Conservation (phyloP, 37 sponge, comb jelly and placozoan species). For the Corticium candelabrum region DNA sequence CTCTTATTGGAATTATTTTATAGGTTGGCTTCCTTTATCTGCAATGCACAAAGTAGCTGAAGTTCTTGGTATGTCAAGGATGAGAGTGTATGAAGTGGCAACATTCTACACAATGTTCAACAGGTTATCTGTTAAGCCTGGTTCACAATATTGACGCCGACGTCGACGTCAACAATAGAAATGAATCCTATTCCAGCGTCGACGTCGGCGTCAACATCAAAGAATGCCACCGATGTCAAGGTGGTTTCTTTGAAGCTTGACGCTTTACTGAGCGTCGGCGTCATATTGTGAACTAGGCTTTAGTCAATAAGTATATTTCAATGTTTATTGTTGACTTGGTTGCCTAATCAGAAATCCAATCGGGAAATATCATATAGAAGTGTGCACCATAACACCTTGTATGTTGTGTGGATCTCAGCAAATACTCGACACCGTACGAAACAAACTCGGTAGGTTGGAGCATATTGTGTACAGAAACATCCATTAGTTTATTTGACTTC, state of each 20-base stretch:
- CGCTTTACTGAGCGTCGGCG: too few species aligned
- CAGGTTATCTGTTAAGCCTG: too few species aligned
- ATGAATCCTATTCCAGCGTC: too few species aligned
- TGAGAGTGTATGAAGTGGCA: constrained; percentile 96
- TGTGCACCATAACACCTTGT: constrained; percentile 97
- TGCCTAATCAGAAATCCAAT: constrained; percentile 33
- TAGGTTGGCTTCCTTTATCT: constrained; percentile 92
- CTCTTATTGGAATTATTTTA: not conserved
- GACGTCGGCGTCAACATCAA: too few species aligned
- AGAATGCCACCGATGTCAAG: too few species aligned
- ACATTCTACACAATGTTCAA: constrained; percentile 99
- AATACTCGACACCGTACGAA: constrained; percentile 57
- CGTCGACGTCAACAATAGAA: too few species aligned
- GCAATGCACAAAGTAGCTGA: constrained; percentile 93
- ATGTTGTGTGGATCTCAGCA: constrained; percentile 78
- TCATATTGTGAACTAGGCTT: too few species aligned
- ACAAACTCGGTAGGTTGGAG: constrained; percentile 51
- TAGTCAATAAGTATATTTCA: not conserved
- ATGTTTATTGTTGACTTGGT: not conserved
- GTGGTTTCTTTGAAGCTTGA: too few species aligned
- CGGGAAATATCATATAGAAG: constrained; percentile 86
- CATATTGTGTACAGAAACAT: too few species aligned
- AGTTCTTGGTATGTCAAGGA: constrained; percentile 66
- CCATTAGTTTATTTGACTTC: too few species aligned
- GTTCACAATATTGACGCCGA: too few species aligned